A percentile compares a stretch with the other conserved stretches of the same genome.
These are phyloP conservation scores for Salarias fasciatus DNA, from an alignment of 2,797 vertebrate genomes.

Conservation along the genomic window DNA sequence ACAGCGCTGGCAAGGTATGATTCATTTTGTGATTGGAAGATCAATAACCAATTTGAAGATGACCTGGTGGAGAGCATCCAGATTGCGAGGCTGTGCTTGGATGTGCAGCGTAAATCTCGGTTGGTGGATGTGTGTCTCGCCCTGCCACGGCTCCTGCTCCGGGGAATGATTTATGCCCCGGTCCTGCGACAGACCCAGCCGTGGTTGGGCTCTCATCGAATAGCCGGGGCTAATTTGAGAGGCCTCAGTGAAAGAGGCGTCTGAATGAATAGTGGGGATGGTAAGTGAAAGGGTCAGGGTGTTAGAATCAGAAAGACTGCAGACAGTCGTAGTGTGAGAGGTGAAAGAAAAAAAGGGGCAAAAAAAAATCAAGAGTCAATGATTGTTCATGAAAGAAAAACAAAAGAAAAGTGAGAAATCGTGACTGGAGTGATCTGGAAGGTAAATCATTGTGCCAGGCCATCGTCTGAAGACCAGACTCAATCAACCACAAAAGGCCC, in stretches of 20 bases:
- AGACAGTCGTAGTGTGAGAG: conserved; percentile 82
- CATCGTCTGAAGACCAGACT: conserved; percentile 63
- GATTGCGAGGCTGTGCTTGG: conserved; percentile 59
- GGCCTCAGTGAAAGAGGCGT: conserved; percentile 31
- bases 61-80: conserved; percentile 72
- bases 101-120: conserved; percentile 74
- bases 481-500: conserved; percentile 59
- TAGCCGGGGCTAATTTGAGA: conserved; percentile 69
- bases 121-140: conserved; percentile 54
- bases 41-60: conserved; percentile 86
- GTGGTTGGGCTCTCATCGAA: conserved; percentile 47
- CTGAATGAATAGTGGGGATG: conserved; percentile 68
- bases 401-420: no score
- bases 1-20: conserved; percentile 70
- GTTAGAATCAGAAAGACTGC: conserved; percentile 80
- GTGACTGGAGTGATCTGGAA: conserved; percentile 32
- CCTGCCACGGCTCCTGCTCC: conserved; percentile 64
- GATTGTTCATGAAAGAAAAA: conserved; percentile 18
- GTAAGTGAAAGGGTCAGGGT: conserved; percentile 83
- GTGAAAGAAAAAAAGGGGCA: conserved; percentile 14
- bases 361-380: conserved; percentile 5
- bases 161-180: conserved; percentile 72
- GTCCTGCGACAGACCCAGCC: conserved; percentile 42
- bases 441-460: conserved; percentile 68
- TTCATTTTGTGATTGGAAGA: conserved; percentile 80